Conservation (phyloP, 2,113 vertebrate species). For the Ceuthmochares aereus region DNA sequence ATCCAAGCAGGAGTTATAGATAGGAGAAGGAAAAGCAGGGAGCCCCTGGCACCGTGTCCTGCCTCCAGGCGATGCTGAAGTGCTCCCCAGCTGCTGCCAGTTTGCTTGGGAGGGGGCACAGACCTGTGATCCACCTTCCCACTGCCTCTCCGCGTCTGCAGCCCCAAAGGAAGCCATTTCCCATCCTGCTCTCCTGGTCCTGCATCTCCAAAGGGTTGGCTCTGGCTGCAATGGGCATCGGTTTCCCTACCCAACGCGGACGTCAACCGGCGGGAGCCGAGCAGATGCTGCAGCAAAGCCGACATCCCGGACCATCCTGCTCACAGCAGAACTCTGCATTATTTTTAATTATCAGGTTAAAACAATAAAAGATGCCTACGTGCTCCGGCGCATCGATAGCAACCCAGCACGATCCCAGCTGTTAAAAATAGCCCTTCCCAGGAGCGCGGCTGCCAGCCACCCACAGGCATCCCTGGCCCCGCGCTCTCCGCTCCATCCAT, state of each 20-base stretch:
- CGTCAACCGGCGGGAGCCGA: not conserved
- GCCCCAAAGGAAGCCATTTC: fast-evolving
- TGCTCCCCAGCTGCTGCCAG: not conserved
- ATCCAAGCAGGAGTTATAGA: not conserved
- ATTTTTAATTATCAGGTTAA: not conserved
- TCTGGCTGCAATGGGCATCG: not conserved
- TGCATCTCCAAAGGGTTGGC: not conserved
- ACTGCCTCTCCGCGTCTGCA: not conserved
- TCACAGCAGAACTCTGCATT: not conserved
- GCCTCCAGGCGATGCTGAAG: fast-evolving
- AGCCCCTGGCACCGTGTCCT: fast-evolving
- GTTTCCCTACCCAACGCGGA: not conserved
- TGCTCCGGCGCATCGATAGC: not conserved
- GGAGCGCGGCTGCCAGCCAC: not conserved
- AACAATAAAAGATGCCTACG: constrained; percentile 1
- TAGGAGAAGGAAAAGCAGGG: not conserved
- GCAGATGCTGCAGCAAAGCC: fast-evolving
- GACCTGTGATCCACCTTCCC: not conserved
- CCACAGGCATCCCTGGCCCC: not conserved
- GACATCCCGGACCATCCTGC: not conserved
- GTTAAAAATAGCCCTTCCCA: constrained; percentile 37
- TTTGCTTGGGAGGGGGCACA: not conserved
- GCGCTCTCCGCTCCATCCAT: not conserved
- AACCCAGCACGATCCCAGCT: not conserved
- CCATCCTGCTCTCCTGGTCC: not conserved